Evolutionary conservation across 92 coral and sea anemone genomes (phyloP).

Genomic region (Siderastrea siderea): DNA sequence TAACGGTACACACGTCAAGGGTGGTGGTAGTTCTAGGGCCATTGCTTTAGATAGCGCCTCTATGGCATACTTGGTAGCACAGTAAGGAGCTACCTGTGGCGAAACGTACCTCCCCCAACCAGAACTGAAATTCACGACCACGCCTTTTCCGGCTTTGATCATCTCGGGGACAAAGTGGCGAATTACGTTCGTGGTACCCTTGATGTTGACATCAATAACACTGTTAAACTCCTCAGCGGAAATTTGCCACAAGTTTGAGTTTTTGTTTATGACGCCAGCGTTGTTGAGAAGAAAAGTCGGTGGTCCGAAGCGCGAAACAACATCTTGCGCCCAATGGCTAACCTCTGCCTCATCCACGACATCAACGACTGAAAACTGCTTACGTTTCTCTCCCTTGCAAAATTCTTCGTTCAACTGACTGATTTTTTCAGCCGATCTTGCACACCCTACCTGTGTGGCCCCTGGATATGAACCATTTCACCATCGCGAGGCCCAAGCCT

Average conservation of each 20-base stretch:
- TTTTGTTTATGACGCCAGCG: conserved; percentile 62
- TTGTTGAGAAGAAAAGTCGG: conserved; percentile 82
- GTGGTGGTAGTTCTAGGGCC: conserved; percentile 88
- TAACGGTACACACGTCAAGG: conserved; percentile 81
- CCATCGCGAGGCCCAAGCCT: conserved; percentile 83
- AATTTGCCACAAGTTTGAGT: conserved; percentile 73
- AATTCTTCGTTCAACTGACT: conserved; percentile 61
- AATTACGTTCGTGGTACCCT: conserved; percentile 83
- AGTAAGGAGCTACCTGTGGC: conserved; percentile 83
- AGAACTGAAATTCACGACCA: conserved; percentile 83
- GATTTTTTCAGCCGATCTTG: conserved; percentile 68
- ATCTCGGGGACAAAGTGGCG: conserved; percentile 83
- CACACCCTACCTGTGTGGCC: conserved; percentile 78
- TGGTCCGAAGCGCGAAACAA: conserved; percentile 71
- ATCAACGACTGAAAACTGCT: conserved; percentile 77
- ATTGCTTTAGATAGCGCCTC: conserved; percentile 90
- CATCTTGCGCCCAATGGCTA: conserved; percentile 66
- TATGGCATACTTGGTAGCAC: conserved; percentile 84
- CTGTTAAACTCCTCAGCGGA: conserved; percentile 77
- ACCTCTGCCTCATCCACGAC: conserved; percentile 60
- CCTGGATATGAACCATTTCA: conserved; percentile 73
- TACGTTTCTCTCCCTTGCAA: conserved; percentile 54
- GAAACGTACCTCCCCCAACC: conserved; percentile 85
- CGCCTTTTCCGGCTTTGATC: conserved; percentile 77
- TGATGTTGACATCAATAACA: conserved; percentile 83